Evolutionary conservation across 2,888 invertebrate species (phyloP), one percentile per base, ranked within the genome.

Genomic region (Orchesellides sinensis): DNA sequence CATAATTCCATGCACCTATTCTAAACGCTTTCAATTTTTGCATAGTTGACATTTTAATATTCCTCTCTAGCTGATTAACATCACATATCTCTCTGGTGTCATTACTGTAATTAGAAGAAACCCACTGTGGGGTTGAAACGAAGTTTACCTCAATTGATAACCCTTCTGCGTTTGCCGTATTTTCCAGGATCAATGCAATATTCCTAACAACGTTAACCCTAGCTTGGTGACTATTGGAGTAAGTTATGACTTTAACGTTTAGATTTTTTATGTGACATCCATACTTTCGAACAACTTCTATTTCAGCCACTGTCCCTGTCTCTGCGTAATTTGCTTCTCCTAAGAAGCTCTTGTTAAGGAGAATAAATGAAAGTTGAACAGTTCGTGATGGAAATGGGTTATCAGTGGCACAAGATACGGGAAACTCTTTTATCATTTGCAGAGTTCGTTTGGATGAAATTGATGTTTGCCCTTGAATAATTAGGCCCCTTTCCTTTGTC

Each of bases 121-220:
- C n/a, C n/a, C n/a, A n/a, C n/a, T n/a, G n/a, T n/a, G n/a, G n/a
- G n/a, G n/a, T n/a, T n/a, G n/a, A n/a, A n/a, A 63, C 65, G 35
- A 65, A 65, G 68, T 47, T 68, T 21, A 77, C 32, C 23, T 77
- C 32, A n/a, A 77, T 61, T 0, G 59, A 59, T 12, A 77, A 47
- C 1, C 77, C 77, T 6, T 77, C 40, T 0, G 68, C 35, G 12
- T 68, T 68, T 0, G 14, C 3, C 12, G 68, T 12, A n/a, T 68
- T 8, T 0, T 8, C 8, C 4, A 77, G 59, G 68, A 77, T 56
- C 19, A 29, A 12, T 1, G 66, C 21, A 5, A 77, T 32, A n/a
- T 40, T 68, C 29, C 35, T 45, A 10, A 77, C 49, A 19, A 68
- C 27, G 21, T 68, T 66, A 2, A 59, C 8, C 68, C 68, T 56